phyloP scores from a whole-genome alignment of 2,113 vertebrate species.

The Tragulus kanchil region DNA sequence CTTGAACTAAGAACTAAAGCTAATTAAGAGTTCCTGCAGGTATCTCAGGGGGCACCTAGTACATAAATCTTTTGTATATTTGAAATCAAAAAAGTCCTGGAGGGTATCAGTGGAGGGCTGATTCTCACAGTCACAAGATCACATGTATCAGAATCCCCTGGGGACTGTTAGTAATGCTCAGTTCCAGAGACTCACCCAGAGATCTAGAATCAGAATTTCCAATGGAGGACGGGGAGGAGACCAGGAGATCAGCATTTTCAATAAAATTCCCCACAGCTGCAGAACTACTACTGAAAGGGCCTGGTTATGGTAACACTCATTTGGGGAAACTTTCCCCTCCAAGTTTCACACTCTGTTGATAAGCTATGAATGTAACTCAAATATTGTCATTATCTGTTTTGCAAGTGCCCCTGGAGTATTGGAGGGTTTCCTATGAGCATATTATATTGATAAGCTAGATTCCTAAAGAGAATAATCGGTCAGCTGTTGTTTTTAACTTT shows the following conservation, averaged over 20 bases:
- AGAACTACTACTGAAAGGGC: neutral
- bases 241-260: neutral
- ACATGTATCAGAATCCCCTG: neutral
- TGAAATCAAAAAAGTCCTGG: neutral
- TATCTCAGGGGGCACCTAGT: neutral
- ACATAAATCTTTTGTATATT: neutral
- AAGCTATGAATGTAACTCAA: neutral
- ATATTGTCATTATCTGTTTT: slow-evolving; percentile 15
- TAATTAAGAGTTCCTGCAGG: neutral
- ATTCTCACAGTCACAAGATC: neutral
- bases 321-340: neutral
- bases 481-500: slow-evolving; percentile 57
- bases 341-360: neutral
- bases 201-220: neutral
- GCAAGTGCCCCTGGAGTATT: slow-evolving; percentile 50
- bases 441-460: slow-evolving; percentile 51
- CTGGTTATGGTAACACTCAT: neutral
- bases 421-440: slow-evolving; percentile 20
- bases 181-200: neutral
- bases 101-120: neutral
- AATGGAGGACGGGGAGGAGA: neutral
- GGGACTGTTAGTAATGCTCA: neutral
- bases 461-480: neutral
- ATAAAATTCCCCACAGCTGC: neutral
- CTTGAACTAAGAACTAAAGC: neutral